These are phyloP conservation scores for Mesitornis unicolor DNA, from an alignment of 2,113 vertebrate genomes.

Conservation along the genomic window DNA sequence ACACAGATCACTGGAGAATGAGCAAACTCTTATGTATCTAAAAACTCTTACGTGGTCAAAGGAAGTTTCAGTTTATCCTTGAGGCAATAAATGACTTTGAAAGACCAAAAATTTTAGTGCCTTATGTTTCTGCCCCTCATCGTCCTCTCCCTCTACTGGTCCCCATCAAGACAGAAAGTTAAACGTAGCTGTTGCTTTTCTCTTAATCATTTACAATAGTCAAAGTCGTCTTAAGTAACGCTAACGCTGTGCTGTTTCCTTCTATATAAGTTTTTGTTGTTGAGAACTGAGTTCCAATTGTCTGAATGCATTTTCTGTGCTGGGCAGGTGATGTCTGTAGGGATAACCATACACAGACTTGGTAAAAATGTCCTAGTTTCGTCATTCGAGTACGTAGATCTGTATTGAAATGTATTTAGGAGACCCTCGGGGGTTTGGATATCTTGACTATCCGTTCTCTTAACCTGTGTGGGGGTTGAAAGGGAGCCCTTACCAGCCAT, in stretches of 20 bases:
- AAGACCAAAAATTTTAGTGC: not conserved
- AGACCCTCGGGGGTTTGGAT: not conserved
- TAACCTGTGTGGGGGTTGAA: not conserved
- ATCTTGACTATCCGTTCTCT: not conserved
- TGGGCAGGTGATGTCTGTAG: not conserved
- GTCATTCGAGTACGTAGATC: no score
- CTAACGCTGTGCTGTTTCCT: not conserved
- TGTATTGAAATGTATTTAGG: not conserved
- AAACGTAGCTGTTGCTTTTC: not conserved
- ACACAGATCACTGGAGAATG: not conserved
- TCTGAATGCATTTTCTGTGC: not conserved
- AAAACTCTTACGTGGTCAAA: not conserved
- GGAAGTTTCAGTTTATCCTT: not conserved
- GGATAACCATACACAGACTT: not conserved
- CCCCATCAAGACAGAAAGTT: not conserved
- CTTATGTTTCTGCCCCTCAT: not conserved
- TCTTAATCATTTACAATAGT: not conserved
- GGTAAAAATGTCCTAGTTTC: not conserved
- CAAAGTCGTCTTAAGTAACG: not conserved
- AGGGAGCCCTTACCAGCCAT: not conserved
- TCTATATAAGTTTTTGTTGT: not conserved
- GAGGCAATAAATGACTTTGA: not conserved
- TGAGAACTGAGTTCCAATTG: not conserved
- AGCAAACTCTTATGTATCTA: not conserved
- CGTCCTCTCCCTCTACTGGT: not conserved